Evolutionary conservation across 1,140 invertebrate genomes (phyloP), one percentile per base, ranked within the genome.

Genomic region (Gryllus bimaculatus): DNA sequence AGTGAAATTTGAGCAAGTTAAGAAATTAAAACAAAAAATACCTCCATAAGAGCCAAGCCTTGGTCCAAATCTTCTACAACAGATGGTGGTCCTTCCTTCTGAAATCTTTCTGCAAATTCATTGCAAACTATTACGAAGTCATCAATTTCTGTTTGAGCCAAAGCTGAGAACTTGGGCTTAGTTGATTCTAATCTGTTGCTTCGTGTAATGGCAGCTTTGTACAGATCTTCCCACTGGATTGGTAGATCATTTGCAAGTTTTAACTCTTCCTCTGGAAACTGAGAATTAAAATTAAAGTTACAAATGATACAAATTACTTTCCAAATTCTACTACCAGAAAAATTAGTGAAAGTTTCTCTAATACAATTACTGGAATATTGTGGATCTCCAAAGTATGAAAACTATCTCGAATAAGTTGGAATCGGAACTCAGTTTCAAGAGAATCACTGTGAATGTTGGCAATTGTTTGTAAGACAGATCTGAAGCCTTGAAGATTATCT

Each of bases 381-480:
- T 91, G 89, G 75, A 89, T 86, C 79, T 86, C 84, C 15, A 92
- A 83, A 81, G 90, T 88, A 47, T 88, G 87, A 81, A 89, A 91
- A 73, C 89, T 88, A 82, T 92, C 90, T 82, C 91, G 90, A 86
- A 90, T 89, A 77, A 90, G 89, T 20, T 89, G 87, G 83, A 92
- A 94, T 81, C 90, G 88, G 21, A 96, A 89, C 85, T 94, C 94
- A 8, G 93, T 90, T 79, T 92, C 90, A 47, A 95, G 87, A 7
- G 92, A 92, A 82, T 91, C 89, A 54, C 90, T 88, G 82, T 93
- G 92, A 74, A 96, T 90, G 54, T 90, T 89, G 8, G 90, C 87
- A 78, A 97, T 95, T 0, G 93, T 92, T 82, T 91, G 90, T 90
- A 97, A 92, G 2, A 97, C 92, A 82, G 90, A 87, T 86, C 95